A percentile compares a stretch with the other conserved stretches of the same genome.
These are phyloP conservation scores for Chloropsis cyanopogon DNA, from an alignment of 2,113 vertebrate species.

Conservation along the genomic window DNA sequence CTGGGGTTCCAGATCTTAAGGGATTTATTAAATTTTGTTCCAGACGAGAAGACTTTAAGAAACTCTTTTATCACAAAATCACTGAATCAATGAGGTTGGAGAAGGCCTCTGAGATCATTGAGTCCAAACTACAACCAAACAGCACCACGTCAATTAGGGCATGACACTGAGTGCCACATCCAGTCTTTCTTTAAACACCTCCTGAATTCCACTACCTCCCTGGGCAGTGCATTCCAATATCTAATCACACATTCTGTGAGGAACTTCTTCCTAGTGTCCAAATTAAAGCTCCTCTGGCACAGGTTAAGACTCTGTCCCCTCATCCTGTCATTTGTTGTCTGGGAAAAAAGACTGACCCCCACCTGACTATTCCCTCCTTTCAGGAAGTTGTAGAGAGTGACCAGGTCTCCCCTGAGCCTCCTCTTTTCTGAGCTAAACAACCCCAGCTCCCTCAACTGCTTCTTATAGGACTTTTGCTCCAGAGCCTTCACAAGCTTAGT, in stretches of 20 bases:
- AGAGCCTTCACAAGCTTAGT: background rate
- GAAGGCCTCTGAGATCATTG: background rate
- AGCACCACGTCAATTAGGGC: background rate
- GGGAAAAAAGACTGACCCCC: background rate
- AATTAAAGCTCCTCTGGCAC: background rate
- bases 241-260: background rate
- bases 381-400: background rate
- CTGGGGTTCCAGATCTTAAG: background rate
- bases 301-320: too few relatives aligned
- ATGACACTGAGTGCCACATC: background rate
- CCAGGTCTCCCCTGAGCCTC: background rate
- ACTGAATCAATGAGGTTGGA: background rate
- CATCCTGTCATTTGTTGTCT: background rate
- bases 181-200: background rate
- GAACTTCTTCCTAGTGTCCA: background rate
- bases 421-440: background rate
- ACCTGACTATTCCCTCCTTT: background rate
- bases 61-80: background rate
- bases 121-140: background rate
- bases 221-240: background rate
- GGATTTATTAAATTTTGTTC: background rate
- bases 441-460: background rate
- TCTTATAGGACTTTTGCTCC: background rate
- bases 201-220: background rate
- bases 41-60: background rate